These are phyloP conservation scores for Onychomys torridus DNA, from an alignment of 2,797 vertebrate species.

Conservation along the genomic window DNA sequence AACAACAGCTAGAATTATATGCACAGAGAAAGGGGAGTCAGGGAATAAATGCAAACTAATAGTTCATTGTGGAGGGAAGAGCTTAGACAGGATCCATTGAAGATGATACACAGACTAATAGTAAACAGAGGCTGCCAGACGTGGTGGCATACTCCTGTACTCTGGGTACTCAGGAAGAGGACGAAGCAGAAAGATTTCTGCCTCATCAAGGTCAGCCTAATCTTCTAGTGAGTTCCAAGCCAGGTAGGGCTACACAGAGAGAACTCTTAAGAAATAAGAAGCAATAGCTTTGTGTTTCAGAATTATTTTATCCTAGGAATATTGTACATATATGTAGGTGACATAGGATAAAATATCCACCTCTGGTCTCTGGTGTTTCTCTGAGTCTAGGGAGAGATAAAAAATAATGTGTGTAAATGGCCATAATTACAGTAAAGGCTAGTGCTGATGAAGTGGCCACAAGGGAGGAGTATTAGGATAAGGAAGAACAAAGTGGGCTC, in stretches of 20 bases:
- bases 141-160: too few relatives aligned
- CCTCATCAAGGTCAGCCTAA: neutral
- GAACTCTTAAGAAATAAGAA: neutral
- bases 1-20: neutral
- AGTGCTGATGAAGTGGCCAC: slow-evolving; percentile 49
- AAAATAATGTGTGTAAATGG: neutral
- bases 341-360: neutral
- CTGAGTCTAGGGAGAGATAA: slow-evolving; percentile 1
- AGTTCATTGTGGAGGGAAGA: neutral
- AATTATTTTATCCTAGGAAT: neutral
- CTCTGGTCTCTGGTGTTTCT: neutral
- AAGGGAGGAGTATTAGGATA: slow-evolving; percentile 50
- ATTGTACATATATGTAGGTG: neutral
- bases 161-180: neutral
- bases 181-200: neutral
- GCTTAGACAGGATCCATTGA: neutral
- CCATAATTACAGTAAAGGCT: slow-evolving; percentile 65
- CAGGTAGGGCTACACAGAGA: neutral
- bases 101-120: neutral
- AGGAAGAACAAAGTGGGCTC: neutral
- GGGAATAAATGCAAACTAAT: neutral
- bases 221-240: neutral
- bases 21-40: accelerated
- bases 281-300: neutral
- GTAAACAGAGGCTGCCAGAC: neutral